Base-by-base conservation (phyloP, 2,113 vertebrate species). In the Narcine bancroftii region DNA sequence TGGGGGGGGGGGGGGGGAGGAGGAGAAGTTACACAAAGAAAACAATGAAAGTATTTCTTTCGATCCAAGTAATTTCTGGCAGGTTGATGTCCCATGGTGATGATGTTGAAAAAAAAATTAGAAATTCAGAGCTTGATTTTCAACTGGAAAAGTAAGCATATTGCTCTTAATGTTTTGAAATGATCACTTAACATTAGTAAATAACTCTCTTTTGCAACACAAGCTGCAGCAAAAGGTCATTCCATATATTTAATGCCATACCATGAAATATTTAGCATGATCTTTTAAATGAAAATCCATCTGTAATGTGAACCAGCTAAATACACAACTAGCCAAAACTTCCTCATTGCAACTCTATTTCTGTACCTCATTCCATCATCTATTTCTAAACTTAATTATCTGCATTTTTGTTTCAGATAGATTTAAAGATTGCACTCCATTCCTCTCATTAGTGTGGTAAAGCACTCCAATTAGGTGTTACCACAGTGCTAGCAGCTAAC, bases 31-130 rank as follows among this genome's bases (percentile, higher is more conserved):
- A 96, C 95, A 96, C 96, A 97, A 97, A 96, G 97, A 97, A 97
- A 97, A 97, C 97, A 97, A 98, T 97, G 96, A 97, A 96, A 96
- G 96, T 96, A 96, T 97, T 97, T 97, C 95, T 96, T 97, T 95
- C 96, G 96, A 97, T 97, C 96, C 96, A 95, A 97, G 96, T 96
- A 96, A 97, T 96, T 97, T 96, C 95, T 95, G 95, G 95, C 95
- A 96, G 96, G 96, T 97, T 94, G 94, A 97, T 97, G 96, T 93
- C 96, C 96, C 96, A 96, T 96, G 95, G 96, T 97, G 96, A 96
- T n/a, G 96, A 95, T 96, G 95, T 96, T 96, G 95, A 96, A 96
- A 81, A 96, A 94, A 96, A 96, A 95, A 94, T 95, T 96, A 95
- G 96, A 89, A 19, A n/a, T n/a, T n/a, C n/a, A n/a, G 95, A 96